Evolutionary conservation across 2,797 vertebrate genomes (phyloP), one percentile per base, ranked within the genome.

Genomic region (Hyperoplus immaculatus): DNA sequence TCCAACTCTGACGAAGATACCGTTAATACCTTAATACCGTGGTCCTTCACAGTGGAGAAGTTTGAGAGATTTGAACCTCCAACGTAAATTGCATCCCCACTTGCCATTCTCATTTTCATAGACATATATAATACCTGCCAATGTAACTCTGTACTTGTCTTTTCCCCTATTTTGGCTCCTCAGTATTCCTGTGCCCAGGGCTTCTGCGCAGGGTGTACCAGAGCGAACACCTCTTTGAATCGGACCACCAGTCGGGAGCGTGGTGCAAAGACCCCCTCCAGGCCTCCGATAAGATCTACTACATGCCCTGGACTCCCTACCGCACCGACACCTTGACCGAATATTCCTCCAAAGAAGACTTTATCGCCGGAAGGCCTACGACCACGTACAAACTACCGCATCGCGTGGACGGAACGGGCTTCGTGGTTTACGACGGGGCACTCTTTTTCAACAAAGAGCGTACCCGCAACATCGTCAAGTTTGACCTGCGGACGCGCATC

Each of bases 211-310:
- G 97, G 92, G 98, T 99, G 38, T 98, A 99, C 94, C 98, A 99
- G 96, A 99, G 97, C 4, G 97, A 99, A 82, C 98, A 99, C 92
- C 96, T 99, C 69, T 99, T 99, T 16, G 98, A 99, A 77, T 99
- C 98, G 0, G 98, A 99, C 92, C 98, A 99, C 94, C 98, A 99
- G 21, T 99, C 98, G 0, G 98, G 98, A 58, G 97, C 98, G 10
- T 99, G 98, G 98, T 99, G 98, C 94, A 99, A 99, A 90, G 98
- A 99, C 89, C 98, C 98, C 49, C 96, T 99, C 1, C 98, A 99
- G 88, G 98, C 98, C 8, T 99, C 98, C 0, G 98, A 99, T 93
- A 99, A 99, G 95, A 99, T 99, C 83, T 99, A 99, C 94, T 99
- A 99, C 91, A 99, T 99, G 98, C 98, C 98, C 5, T 99, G 98